Evolutionary conservation across 1,140 invertebrate species (phyloP).

Genomic region (Saccostrea glomerata): DNA sequence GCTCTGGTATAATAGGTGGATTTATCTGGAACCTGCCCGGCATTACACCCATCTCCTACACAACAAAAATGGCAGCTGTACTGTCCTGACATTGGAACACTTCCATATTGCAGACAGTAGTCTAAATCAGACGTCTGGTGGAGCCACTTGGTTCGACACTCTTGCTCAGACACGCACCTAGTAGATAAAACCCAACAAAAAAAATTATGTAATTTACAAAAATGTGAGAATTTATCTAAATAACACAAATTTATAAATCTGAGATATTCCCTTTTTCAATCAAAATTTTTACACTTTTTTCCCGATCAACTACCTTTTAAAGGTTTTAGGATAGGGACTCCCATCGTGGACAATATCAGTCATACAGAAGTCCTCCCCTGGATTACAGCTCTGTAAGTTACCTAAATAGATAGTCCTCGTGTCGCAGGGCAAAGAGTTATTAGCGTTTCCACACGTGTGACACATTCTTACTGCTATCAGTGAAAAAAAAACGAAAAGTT

Average conservation of each 20-base stretch:
- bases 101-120: slow-evolving; percentile 21
- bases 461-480: neutral
- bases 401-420: neutral
- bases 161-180: slow-evolving; percentile 34
- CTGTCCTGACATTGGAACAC: too few species aligned
- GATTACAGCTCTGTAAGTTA: neutral
- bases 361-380: slow-evolving; percentile 30
- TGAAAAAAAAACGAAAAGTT: neutral
- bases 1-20: neutral
- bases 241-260: neutral
- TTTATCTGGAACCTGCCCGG: neutral
- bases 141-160: slow-evolving; percentile 39
- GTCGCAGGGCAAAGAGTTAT: neutral
- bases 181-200: neutral
- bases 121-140: slow-evolving; percentile 35
- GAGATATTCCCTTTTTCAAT: neutral
- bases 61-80: slow-evolving; percentile 46
- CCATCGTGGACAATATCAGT: neutral
- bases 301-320: neutral
- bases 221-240: neutral
- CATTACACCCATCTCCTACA: slow-evolving; percentile 25
- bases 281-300: neutral
- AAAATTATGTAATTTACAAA: too few species aligned
- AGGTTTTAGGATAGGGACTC: neutral
- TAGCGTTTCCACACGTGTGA: slow-evolving; percentile 3